Base-by-base conservation (phyloP, 2,113 vertebrate genomes). In the Copsychus sechellarum region DNA sequence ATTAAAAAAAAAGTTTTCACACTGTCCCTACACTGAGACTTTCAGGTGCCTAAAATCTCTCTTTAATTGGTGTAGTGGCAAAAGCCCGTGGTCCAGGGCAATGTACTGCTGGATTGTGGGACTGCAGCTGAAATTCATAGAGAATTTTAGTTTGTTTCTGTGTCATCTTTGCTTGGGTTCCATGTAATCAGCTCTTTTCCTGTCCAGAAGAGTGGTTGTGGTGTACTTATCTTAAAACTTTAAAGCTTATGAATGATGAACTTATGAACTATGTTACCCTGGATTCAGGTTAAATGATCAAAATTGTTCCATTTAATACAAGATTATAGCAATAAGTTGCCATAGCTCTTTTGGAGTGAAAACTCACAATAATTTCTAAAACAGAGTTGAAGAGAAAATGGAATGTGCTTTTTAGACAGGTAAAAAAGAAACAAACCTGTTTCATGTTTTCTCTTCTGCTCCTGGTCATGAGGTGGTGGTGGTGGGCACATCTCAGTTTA, bases 171-270 rank as follows among this genome's bases (percentile, higher is more conserved):
- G 9, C 33, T 34, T 54, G 36, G 29, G 17, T 65, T 82, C 8
- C 4, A 0, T 11, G 40, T 31, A 65, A 64, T 19, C n/a, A 33
- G 28, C 1, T 1, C 40, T 76, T 50, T 57, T 58, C 36, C 54
- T 51, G 1, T 26, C 34, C 34, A 28, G 33, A 47, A 42, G 24
- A 18, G 22, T 58, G 51, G 42, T 18, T 70, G 33, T 57, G 29
- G 11, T 78, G 10, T 31, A 13, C 0, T 0, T 29, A 18, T 14
- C 53, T 47, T 33, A 43, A 38, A 33, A 4, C 21, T 66, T 47
- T 7, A 47, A 51, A 81, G 25, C n/a, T 58, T 38, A n/a, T 22
- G 21, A 47, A 47, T 23, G 22, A 48, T 48, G 23, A 38, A 31
- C 16, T 9, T 25, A 4, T 14, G 5, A 20, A 7, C n/a, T 45